Base-by-base conservation (phyloP, 2,888 invertebrate species). In the Drosophila acutilabella region DNA sequence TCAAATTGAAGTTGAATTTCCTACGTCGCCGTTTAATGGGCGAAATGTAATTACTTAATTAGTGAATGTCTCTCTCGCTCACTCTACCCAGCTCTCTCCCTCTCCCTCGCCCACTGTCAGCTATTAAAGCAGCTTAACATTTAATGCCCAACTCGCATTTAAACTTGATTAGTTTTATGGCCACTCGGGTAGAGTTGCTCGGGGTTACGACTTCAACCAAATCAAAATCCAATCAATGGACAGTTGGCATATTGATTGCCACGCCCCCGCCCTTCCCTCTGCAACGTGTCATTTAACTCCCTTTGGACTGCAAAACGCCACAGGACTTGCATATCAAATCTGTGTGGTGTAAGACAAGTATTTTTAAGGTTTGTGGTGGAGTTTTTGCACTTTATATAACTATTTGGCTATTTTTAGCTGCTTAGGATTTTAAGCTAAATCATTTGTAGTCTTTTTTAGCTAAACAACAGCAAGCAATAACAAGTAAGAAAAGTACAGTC, bases 41-140 rank as follows among this genome's bases (percentile, higher is more conserved):
- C 88, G 74, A 88, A 87, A 88, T 81, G 89, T 88, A 87, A 87
- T 87, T 87, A 87, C 86, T 87, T 88, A 87, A 89, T 89, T 87
- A 87, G 89, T 81, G 69, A 58, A 53, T 44, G 16, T 52, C n/a
- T 62, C 14, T 40, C 13, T 66, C 40, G 18, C 41, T 36, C 20
- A 23, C 14, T 1, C 23, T 40, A n/a, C 5, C 36, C 20, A 38
- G 13, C 33, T 2, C 38, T 20, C 38, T 10, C 51, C 1, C 20
- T 14, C 36, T 14, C 36, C 8, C 23, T 23, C 10, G 14, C 30
- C 11, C 36, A 45, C 2, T 58, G 26, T 47, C 33, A 41, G 18
- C 77, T 74, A 83, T 83, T 86, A 78, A 72, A 71, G 83, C 66
- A 86, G 83, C 89, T 84, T 88, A 84, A 75, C 83, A 51, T 68